phyloP scores from a whole-genome alignment of 2,888 invertebrate species.

The Andrena fulva region DNA sequence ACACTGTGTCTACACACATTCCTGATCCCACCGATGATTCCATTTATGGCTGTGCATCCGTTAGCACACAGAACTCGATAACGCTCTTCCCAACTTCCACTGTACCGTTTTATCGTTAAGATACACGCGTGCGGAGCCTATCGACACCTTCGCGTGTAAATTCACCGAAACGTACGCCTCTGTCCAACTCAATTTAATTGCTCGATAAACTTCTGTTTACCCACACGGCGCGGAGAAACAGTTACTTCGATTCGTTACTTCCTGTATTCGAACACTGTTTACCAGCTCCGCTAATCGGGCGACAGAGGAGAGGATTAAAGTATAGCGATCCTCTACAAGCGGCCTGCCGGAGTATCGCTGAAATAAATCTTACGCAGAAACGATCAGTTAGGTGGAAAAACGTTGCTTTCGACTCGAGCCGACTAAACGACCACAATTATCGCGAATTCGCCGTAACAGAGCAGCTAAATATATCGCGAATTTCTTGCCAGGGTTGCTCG shows the following conservation, averaged over 20 bases:
- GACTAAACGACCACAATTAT: slow-evolving; percentile 3
- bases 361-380: not conserved
- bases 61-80: not conserved
- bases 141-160: not conserved
- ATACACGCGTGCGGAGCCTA: not conserved
- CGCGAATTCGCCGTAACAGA: slow-evolving; percentile 51
- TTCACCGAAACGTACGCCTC: slow-evolving; percentile 1
- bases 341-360: not conserved
- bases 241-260: not conserved
- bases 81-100: not conserved
- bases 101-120: slow-evolving; percentile 5
- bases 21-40: no score
- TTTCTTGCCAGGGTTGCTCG: slow-evolving; percentile 55
- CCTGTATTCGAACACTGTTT: not conserved
- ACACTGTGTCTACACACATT: no score
- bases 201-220: slow-evolving; percentile 2
- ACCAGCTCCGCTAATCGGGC: not conserved
- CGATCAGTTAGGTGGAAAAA: not conserved
- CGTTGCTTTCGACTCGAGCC: not conserved
- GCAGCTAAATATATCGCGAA: slow-evolving; percentile 54
- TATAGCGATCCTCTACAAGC: not conserved
- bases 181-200: not conserved
- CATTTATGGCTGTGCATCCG: no score
- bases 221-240: not conserved
- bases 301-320: not conserved